Conservation (phyloP, 1,140 invertebrate species). For the Whitmania pigra region DNA sequence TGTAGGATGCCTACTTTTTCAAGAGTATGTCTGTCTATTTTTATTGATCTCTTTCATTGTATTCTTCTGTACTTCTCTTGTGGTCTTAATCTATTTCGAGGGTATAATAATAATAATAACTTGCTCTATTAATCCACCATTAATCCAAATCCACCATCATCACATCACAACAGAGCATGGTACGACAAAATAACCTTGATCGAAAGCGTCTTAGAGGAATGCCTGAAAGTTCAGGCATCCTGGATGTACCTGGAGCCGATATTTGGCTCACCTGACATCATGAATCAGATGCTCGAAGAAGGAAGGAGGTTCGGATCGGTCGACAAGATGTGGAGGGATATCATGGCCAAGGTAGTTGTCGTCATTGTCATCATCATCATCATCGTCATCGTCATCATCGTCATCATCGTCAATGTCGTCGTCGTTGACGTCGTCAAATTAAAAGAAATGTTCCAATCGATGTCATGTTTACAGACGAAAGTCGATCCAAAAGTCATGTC, state of each 20-base stretch:
- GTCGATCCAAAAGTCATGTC: constrained; percentile 66
- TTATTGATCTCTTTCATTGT: too few relatives aligned
- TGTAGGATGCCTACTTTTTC: too few relatives aligned
- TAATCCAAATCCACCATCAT: too few relatives aligned
- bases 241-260: constrained; percentile 97
- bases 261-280: constrained; percentile 92
- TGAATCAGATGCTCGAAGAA: constrained; percentile 84
- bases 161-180: background rate
- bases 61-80: too few relatives aligned
- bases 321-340: constrained; percentile 84
- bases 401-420: background rate
- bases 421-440: background rate
- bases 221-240: constrained; percentile 84
- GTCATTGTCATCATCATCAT: too few relatives aligned
- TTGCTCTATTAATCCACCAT: too few relatives aligned
- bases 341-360: constrained; percentile 57
- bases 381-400: too few relatives aligned
- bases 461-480: constrained; percentile 47
- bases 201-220: constrained; percentile 79
- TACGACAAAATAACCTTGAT: background rate
- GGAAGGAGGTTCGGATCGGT: constrained; percentile 65
- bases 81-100: too few relatives aligned
- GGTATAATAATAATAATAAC: too few relatives aligned
- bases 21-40: too few relatives aligned
- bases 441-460: background rate